Evolutionary conservation across 2,113 vertebrate genomes (phyloP), one percentile per base, ranked within the genome.

Genomic region (Gila orcuttii): DNA sequence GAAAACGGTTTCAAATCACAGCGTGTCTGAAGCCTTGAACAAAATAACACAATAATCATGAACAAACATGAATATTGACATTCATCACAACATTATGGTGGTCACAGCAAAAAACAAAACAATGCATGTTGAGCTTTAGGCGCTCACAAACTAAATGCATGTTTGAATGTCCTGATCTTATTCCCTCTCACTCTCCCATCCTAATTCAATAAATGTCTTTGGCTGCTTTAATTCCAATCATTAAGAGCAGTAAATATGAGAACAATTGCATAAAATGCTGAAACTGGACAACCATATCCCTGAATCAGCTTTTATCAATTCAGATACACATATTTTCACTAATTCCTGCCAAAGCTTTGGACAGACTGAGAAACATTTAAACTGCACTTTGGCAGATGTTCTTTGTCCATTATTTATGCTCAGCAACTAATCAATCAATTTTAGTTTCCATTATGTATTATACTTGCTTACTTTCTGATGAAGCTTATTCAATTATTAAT

Each of bases 251-350:
- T 0, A 42, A 9, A 42, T 9, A 42, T 10, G 42, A 42, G 42
- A 42, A 10, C 75, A 55, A 21, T 31, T 33, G 17, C 9, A 55
- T 4, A 77, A 47, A 77, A 33, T 3, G 25, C 45, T 76, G 28
- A 77, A 77, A 55, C 28, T 21, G 28, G 47, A 77, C 13, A 21
- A 33, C 4, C 31, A 13, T 55, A 77, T 77, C n/a, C 75, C 25
- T 19, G 50, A 31, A 15, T 75, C 25, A 55, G 75, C 28, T 77
- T 77, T 55, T 77, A 77, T 77, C 15, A 50, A 77, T 77, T 55
- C 47, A 76, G 7, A 76, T 19, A 7, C 10, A 55, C 74, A 76
- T 13, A 76, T 77, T 33, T 77, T 33, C 74, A 74, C 10, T 25
- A 74, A n/a, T 15, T 25, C 75, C 75, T 12, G 25, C 8, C 4